Evolutionary conservation across 1,140 invertebrate species (phyloP).

Genomic region (Neoseiulus cucumeris): DNA sequence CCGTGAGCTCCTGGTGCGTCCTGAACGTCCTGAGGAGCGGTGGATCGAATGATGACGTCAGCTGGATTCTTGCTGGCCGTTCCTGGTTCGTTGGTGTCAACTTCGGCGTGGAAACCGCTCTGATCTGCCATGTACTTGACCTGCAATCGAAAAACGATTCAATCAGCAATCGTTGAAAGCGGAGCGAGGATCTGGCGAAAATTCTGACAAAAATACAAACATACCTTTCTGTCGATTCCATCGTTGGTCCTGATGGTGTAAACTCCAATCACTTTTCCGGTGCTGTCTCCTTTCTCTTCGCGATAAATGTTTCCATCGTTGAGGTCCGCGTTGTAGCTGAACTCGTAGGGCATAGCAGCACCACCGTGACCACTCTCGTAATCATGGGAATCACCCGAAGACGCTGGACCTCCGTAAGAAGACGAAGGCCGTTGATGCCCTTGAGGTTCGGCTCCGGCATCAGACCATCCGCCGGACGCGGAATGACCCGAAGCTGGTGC

Average conservation of each 20-base stretch:
- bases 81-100: slow-evolving; percentile 17
- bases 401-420: too few relatives aligned
- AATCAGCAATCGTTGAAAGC: neutral
- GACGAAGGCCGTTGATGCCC: too few relatives aligned
- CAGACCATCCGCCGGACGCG: too few relatives aligned
- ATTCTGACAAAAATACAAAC: too few relatives aligned
- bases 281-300: neutral
- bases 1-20: neutral
- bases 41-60: slow-evolving; percentile 13
- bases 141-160: neutral
- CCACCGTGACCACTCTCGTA: neutral
- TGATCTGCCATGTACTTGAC: slow-evolving; percentile 16
- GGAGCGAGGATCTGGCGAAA: too few relatives aligned
- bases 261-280: neutral
- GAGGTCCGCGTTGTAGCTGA: neutral
- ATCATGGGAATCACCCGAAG: neutral
- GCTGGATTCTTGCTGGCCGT: slow-evolving; percentile 12
- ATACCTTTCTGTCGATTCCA: neutral
- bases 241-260: neutral
- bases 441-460: too few relatives aligned
- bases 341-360: neutral
- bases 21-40: slow-evolving; percentile 7
- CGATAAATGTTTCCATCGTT: neutral
- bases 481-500: neutral
- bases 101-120: slow-evolving; percentile 16